Evolutionary conservation across 2,113 vertebrate genomes (phyloP).

Genomic region (Lepus americanus): DNA sequence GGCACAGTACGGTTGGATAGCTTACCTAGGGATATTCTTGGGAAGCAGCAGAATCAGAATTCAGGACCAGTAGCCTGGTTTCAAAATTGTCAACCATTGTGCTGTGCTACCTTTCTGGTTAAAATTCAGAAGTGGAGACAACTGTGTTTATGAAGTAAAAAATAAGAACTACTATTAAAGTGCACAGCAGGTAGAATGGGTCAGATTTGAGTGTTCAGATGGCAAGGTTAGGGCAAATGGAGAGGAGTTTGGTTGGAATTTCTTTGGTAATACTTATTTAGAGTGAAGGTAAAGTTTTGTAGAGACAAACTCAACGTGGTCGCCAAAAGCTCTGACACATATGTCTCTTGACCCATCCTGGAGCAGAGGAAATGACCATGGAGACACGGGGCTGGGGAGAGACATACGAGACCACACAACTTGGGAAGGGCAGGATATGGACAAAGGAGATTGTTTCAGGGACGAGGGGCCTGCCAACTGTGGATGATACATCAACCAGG

Average conservation of each 20-base stretch:
- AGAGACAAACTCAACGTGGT: not conserved
- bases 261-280: not conserved
- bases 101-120: not conserved
- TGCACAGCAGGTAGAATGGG: not conserved
- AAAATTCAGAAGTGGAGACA: slow-evolving; percentile 50
- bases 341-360: not conserved
- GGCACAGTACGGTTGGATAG: not conserved
- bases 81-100: not conserved
- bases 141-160: not conserved
- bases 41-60: not conserved
- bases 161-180: not conserved
- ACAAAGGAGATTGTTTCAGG: not conserved
- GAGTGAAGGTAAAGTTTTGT: not conserved
- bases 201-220: not conserved
- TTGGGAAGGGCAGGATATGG: not conserved
- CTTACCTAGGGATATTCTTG: not conserved
- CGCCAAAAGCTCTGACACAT: not conserved
- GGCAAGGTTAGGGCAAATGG: not conserved
- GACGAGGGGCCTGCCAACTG: not conserved
- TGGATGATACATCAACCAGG: not conserved
- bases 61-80: not conserved
- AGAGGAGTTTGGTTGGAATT: not conserved
- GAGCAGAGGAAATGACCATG: slow-evolving; percentile 24
- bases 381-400: not conserved
- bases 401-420: not conserved